Conservation (phyloP, 2,113 vertebrate species). For the Sminthopsis crassicaudata region DNA sequence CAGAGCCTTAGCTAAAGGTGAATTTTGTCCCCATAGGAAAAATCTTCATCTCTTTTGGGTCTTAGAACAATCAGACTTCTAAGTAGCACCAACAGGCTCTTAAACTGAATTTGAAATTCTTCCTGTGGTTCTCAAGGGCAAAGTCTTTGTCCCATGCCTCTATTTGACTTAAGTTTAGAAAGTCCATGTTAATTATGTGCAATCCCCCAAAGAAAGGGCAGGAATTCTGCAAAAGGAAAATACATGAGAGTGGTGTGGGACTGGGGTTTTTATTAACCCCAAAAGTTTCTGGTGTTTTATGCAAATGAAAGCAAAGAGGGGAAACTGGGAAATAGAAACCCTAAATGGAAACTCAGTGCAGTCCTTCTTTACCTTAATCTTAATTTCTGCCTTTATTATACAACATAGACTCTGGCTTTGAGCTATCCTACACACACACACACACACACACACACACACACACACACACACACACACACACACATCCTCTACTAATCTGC, state of each 20-base stretch:
- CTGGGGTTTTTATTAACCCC: not conserved
- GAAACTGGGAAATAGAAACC: not conserved
- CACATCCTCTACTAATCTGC: too few relatives aligned
- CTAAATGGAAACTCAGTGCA: not conserved
- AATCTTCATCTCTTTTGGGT: not conserved
- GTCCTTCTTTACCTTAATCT: not conserved
- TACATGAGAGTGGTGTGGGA: not conserved
- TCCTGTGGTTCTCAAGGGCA: not conserved
- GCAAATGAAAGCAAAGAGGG: not conserved
- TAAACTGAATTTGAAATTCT: not conserved
- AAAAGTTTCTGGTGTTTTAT: not conserved
- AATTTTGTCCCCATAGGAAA: not conserved
- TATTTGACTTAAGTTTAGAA: not conserved
- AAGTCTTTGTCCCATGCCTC: not conserved
- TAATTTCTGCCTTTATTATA: not conserved
- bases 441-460: too few relatives aligned
- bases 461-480: too few relatives aligned
- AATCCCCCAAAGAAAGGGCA: not conserved
- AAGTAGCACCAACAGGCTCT: not conserved
- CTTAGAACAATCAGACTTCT: not conserved
- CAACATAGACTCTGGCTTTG: not conserved
- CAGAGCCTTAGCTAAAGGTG: not conserved
- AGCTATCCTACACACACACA: too few relatives aligned
- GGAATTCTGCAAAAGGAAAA: not conserved
- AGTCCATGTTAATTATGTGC: not conserved